Conservation (phyloP, 92 coral and sea anemone species). For the Nematostella vectensis region DNA sequence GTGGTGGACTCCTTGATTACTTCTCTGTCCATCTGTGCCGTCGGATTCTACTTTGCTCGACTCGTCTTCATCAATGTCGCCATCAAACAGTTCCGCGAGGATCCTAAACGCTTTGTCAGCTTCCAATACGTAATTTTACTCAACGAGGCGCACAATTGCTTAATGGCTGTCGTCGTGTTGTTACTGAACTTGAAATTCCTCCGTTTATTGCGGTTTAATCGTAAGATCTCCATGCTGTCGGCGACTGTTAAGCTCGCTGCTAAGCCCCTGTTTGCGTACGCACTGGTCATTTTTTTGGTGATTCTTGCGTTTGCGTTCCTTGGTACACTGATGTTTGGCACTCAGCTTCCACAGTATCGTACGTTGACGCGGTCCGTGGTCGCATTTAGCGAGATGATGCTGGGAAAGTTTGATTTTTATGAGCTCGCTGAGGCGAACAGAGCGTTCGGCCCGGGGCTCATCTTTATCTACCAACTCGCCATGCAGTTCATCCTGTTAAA, state of each 20-base stretch:
- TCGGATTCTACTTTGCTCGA: conserved; percentile 73
- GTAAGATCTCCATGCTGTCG: conserved; percentile 68
- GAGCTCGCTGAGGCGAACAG: conserved; percentile 46
- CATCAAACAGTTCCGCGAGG: conserved; percentile 40
- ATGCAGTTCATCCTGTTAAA: conserved; percentile 76
- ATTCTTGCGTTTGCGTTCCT: conserved; percentile 53
- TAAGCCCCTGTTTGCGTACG: conserved; percentile 41
- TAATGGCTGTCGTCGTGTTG: conserved; percentile 56
- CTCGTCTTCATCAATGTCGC: conserved; percentile 44
- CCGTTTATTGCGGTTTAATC: conserved; percentile 77
- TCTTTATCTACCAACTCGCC: conserved; percentile 67
- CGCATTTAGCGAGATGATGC: conserved; percentile 70
- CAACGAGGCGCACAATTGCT: conserved; percentile 46
- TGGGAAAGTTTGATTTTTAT: conserved; percentile 67
- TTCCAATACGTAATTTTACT: conserved; percentile 84
- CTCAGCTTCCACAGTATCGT: conserved; percentile 54
- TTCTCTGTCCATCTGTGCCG: conserved; percentile 33
- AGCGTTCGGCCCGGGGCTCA: conserved; percentile 57
- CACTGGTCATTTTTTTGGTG: conserved; percentile 60
- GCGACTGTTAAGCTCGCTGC: conserved; percentile 52
- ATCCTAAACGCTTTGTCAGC: conserved; percentile 62
- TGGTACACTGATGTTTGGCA: conserved; percentile 50
- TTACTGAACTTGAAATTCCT: conserved; percentile 75
- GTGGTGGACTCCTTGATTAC: conserved; percentile 59
- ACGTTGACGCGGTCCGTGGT: conserved; percentile 67